Percentiles rank a stretch among this genome's conserved stretches.
These are phyloP conservation scores for Koerneria pararmatus DNA, from an alignment of 2,888 invertebrate species.

Conservation along the genomic window DNA sequence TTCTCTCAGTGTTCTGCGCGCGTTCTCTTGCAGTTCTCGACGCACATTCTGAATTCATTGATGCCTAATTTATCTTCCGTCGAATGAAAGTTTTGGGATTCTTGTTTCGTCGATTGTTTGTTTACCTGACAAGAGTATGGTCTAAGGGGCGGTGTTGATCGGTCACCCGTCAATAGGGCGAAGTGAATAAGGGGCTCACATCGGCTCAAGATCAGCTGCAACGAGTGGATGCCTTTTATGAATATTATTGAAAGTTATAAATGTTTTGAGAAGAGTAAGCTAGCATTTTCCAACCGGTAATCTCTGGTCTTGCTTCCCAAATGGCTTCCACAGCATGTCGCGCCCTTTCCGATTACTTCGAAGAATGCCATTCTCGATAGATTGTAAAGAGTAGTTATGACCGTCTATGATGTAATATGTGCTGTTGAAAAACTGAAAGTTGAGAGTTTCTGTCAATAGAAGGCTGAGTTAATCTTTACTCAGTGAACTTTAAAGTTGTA, in stretches of 20 bases:
- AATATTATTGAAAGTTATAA: neutral
- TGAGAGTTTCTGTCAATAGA: too few species aligned
- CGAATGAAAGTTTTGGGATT: too few species aligned
- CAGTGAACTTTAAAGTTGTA: too few species aligned
- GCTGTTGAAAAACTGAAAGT: conserved; percentile 63
- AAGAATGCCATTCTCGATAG: conserved; percentile 64
- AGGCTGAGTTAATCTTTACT: too few species aligned
- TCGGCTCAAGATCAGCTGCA: conserved; percentile 56
- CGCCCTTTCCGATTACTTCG: conserved; percentile 63
- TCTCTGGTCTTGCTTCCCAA: conserved; percentile 62
- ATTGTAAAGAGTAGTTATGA: conserved; percentile 63
- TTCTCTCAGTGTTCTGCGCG: too few species aligned
- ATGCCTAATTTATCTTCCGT: too few species aligned
- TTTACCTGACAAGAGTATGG: conserved; percentile 9
- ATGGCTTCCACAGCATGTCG: conserved; percentile 62
- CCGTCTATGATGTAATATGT: conserved; percentile 63
- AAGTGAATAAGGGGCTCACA: conserved; percentile 64
- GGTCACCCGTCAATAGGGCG: conserved; percentile 64
- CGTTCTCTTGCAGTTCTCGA: conserved; percentile 31
- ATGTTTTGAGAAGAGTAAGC: neutral
- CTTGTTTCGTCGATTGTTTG: conserved; percentile 10
- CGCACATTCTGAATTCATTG: conserved; percentile 26
- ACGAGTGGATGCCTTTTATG: neutral
- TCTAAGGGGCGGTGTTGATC: conserved; percentile 63
- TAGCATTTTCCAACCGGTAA: conserved; percentile 48